Percentiles rank a stretch among this genome's conserved stretches.
These are phyloP conservation scores for Phalera bucephala DNA, from an alignment of 2,888 invertebrate species.

Conservation along the genomic window DNA sequence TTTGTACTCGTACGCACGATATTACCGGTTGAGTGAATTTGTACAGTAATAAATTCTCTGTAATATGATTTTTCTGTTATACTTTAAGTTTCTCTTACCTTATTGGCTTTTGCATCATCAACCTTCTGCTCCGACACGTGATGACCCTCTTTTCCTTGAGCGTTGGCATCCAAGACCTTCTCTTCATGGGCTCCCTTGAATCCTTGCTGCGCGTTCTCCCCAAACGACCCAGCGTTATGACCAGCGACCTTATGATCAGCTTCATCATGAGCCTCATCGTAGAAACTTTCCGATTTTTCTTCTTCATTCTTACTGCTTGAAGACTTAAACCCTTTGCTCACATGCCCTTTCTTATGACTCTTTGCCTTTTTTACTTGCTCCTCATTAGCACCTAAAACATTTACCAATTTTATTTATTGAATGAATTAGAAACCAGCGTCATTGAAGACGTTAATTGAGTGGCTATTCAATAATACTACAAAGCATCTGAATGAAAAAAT, in stretches of 20 bases:
- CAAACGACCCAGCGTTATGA: constrained; percentile 82
- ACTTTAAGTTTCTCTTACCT: no score
- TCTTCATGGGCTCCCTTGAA: constrained; percentile 85
- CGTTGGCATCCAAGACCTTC: constrained; percentile 80
- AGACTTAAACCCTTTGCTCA: constrained; percentile 86
- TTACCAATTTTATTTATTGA: not conserved
- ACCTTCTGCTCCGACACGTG: constrained; percentile 79
- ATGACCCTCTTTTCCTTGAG: constrained; percentile 84
- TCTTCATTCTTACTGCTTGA: constrained; percentile 87
- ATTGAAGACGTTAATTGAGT: constrained; percentile 1
- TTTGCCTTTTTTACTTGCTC: constrained; percentile 80
- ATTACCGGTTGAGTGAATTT: no score
- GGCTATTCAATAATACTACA: not conserved
- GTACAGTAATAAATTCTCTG: no score
- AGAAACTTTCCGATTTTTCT: constrained; percentile 85
- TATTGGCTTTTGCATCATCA: constrained; percentile 83
- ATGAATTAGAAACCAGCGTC: constrained; percentile 1
- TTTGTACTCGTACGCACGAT: no score
- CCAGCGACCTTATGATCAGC: constrained; percentile 82
- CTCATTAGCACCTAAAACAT: constrained; percentile 72
- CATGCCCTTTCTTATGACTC: constrained; percentile 85
- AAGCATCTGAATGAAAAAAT: constrained; percentile 14
- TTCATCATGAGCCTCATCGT: constrained; percentile 85
- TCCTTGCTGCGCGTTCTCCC: constrained; percentile 80
- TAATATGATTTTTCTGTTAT: no score